Conservation (phyloP, 2,113 vertebrate species). For the Catharus minimus region DNA sequence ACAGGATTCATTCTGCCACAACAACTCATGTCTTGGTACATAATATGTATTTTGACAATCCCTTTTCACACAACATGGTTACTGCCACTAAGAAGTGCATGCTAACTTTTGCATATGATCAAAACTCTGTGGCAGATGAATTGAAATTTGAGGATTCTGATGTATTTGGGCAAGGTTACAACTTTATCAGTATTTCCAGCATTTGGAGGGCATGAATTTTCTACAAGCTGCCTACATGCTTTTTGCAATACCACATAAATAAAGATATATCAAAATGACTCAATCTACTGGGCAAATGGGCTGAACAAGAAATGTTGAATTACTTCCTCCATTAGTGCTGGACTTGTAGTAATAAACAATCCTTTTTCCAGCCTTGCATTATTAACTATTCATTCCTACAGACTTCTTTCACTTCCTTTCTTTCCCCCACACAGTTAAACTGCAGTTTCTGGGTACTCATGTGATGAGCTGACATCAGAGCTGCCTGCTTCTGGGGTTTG, state of each 20-base stretch:
- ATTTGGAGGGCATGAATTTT: background rate
- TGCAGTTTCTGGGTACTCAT: background rate
- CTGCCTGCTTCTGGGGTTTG: background rate
- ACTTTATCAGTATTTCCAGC: background rate
- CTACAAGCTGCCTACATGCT: background rate
- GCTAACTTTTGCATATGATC: background rate
- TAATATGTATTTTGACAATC: background rate
- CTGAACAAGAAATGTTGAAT: background rate
- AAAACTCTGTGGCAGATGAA: background rate
- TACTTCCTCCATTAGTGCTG: background rate
- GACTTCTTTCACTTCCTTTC: background rate
- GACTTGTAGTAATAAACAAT: background rate
- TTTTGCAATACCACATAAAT: background rate
- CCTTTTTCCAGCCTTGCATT: background rate
- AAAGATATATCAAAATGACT: background rate
- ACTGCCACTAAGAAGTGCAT: background rate
- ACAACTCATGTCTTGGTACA: background rate
- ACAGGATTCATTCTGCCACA: background rate
- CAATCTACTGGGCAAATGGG: background rate
- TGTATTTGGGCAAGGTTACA: background rate
- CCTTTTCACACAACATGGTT: background rate
- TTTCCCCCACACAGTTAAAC: background rate
- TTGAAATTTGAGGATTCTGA: background rate
- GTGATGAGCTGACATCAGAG: background rate
- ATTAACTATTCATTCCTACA: background rate